Percentiles rank a stretch among this genome's conserved stretches.
These are phyloP conservation scores for Corythoichthys intestinalis DNA, from an alignment of 2,113 vertebrate species.

Conservation along the genomic window DNA sequence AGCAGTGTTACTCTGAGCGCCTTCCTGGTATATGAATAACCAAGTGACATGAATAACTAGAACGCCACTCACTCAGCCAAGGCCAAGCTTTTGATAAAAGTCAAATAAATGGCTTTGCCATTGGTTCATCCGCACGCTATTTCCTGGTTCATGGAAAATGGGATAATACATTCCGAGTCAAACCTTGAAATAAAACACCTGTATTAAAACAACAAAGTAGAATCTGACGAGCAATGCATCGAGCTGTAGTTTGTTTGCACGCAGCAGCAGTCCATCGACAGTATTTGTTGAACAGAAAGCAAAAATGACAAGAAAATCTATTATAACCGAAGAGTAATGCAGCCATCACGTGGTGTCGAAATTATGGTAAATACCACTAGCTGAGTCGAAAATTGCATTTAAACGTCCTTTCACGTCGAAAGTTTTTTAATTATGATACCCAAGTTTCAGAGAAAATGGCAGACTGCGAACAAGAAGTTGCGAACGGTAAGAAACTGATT, in stretches of 20 bases:
- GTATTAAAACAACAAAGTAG: neutral
- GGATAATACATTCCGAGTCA: neutral
- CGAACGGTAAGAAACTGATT: too few relatives aligned
- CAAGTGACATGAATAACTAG: neutral
- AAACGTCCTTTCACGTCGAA: too few relatives aligned
- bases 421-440: too few relatives aligned
- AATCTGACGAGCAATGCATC: neutral
- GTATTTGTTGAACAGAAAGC: neutral
- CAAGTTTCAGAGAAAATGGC: too few relatives aligned
- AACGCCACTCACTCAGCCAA: neutral
- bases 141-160: neutral
- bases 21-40: neutral
- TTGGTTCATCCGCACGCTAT: neutral
- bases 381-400: too few relatives aligned
- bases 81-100: neutral
- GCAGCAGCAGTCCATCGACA: neutral
- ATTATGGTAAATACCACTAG: too few relatives aligned
- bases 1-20: constrained; percentile 1
- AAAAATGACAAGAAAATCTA: neutral
- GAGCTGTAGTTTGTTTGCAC: neutral
- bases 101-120: neutral
- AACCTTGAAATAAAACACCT: too few relatives aligned
- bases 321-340: neutral
- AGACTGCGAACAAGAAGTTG: too few relatives aligned
- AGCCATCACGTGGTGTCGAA: too few relatives aligned